These are phyloP conservation scores for Halcyon leucocephala DNA, from an alignment of 2,797 vertebrate genomes.

Conservation along the genomic window DNA sequence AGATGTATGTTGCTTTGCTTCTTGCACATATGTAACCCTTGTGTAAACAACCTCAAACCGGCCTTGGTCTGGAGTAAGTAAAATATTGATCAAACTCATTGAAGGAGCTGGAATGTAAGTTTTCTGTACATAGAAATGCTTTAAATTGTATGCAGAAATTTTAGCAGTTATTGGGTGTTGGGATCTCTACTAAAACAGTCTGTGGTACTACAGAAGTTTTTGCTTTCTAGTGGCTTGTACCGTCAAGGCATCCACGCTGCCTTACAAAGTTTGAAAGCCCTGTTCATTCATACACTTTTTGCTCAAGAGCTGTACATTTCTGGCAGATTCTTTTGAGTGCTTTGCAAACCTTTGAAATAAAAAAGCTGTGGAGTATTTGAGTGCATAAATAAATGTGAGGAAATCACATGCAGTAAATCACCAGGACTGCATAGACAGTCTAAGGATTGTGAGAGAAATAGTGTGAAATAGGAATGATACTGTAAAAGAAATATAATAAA, in stretches of 20 bases:
- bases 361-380: background rate
- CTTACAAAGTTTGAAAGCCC: background rate
- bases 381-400: constrained; percentile 3
- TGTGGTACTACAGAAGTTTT: background rate
- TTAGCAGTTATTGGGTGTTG: background rate
- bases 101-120: background rate
- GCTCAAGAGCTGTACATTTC: background rate
- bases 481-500: constrained; percentile 8
- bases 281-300: background rate
- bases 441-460: constrained; percentile 4
- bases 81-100: background rate
- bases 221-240: background rate
- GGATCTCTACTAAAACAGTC: background rate
- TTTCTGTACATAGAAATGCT: background rate
- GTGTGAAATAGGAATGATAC: constrained; percentile 32
- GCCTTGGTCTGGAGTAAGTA: background rate
- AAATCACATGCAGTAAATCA: constrained; percentile 43
- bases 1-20: background rate
- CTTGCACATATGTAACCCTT: background rate
- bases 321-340: background rate
- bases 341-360: constrained; percentile 20
- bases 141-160: background rate
- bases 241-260: background rate
- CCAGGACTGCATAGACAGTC: background rate
- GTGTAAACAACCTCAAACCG: background rate